Percentiles rank a stretch among this genome's conserved stretches.
phyloP scores from a whole-genome alignment of 2,888 invertebrate species.

The Cataglyphis rosenhaueri region DNA sequence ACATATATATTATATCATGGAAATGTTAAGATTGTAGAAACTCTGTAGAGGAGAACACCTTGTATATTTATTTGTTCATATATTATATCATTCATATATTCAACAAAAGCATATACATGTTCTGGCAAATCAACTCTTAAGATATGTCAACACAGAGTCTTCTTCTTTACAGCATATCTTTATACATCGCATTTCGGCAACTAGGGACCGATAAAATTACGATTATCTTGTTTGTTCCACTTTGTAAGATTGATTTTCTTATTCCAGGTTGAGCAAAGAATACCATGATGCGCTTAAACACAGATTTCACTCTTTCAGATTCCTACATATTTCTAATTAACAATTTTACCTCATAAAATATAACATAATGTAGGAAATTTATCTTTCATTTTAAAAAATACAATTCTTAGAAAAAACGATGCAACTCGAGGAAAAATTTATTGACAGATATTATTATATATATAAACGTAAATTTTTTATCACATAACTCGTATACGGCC shows the following conservation, averaged over 20 bases:
- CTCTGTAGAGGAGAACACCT: not conserved
- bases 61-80: conserved; percentile 30
- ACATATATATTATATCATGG: not conserved
- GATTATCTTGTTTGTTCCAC: conserved; percentile 44
- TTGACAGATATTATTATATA: not conserved
- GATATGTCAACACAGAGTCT: conserved; percentile 76
- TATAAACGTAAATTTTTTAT: conserved; percentile 7
- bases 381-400: not conserved
- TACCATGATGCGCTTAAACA: conserved; percentile 60
- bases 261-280: conserved; percentile 68
- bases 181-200: conserved; percentile 60
- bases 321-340: conserved; percentile 18
- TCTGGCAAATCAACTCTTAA: conserved; percentile 61
- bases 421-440: not conserved
- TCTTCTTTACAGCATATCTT: conserved; percentile 61
- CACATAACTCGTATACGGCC: conserved; percentile 6
- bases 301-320: not conserved
- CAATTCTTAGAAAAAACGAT: not conserved
- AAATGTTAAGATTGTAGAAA: not conserved
- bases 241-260: conserved; percentile 26
- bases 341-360: not conserved
- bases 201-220: conserved; percentile 51
- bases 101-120: conserved; percentile 72
- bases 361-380: not conserved
- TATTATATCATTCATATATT: conserved; percentile 37